These are phyloP conservation scores for Prionace glauca DNA, from an alignment of 2,797 vertebrate genomes.

Conservation along the genomic window DNA sequence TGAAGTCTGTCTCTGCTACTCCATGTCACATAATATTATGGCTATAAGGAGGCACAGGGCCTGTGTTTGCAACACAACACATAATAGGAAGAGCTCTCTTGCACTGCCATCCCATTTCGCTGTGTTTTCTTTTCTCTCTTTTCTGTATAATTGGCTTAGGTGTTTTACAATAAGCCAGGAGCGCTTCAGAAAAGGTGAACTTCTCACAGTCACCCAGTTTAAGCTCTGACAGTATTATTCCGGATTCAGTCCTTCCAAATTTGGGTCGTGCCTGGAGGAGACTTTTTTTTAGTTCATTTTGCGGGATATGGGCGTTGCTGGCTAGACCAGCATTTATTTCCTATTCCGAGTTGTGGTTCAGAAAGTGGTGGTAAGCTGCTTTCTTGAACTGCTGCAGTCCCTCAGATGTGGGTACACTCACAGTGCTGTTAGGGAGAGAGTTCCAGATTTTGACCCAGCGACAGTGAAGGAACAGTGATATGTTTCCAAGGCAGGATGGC, in stretches of 20 bases:
- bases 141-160: not conserved
- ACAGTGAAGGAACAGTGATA: too few relatives aligned
- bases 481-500: too few relatives aligned
- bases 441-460: too few relatives aligned
- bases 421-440: too few relatives aligned
- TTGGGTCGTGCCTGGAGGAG: not conserved
- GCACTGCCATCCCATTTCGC: not conserved
- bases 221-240: not conserved
- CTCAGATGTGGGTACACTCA: too few relatives aligned
- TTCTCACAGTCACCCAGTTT: not conserved
- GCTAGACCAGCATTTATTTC: too few relatives aligned
- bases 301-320: too few relatives aligned
- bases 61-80: not conserved
- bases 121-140: not conserved
- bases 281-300: not conserved
- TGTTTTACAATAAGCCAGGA: not conserved
- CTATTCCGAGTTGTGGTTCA: too few relatives aligned
- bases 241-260: not conserved
- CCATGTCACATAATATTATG: constrained; percentile 29
- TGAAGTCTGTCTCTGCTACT: not conserved
- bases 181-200: not conserved
- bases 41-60: constrained; percentile 24
- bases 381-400: too few relatives aligned
- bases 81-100: constrained; percentile 11
- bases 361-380: too few relatives aligned